These are phyloP conservation scores for Muscicapa striata DNA, from an alignment of 2,797 vertebrate genomes.

Conservation along the genomic window DNA sequence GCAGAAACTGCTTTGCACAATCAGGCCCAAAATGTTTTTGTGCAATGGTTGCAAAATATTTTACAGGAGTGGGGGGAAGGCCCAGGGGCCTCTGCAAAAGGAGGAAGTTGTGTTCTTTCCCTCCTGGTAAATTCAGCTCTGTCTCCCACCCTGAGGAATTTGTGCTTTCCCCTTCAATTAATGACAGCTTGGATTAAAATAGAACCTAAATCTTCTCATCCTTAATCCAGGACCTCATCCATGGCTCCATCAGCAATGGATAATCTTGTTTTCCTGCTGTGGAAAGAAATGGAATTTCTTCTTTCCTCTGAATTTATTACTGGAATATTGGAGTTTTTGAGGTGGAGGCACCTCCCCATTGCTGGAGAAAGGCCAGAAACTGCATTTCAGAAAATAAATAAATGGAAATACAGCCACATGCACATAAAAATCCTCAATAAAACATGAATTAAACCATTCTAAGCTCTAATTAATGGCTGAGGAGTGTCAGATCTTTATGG, in stretches of 20 bases:
- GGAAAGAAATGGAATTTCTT: not conserved
- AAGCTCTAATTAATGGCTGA: accelerated
- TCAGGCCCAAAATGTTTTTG: not conserved
- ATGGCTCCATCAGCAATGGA: not conserved
- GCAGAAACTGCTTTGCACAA: conserved; percentile 1
- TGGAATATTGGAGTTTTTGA: not conserved
- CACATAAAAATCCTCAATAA: accelerated
- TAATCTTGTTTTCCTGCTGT: not conserved
- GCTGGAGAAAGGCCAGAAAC: not conserved
- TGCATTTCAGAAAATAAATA: not conserved
- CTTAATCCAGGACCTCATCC: conserved; percentile 11
- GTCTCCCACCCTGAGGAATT: not conserved
- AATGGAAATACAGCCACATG: not conserved
- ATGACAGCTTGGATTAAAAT: not conserved
- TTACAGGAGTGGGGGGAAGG: not conserved
- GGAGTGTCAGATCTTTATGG: not conserved
- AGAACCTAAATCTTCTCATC: conserved; percentile 40
- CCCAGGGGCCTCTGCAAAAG: not conserved
- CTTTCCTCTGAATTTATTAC: accelerated
- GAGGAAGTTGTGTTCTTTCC: not conserved
- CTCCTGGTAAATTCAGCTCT: not conserved
- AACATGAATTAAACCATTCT: accelerated
- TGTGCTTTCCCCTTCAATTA: not conserved
- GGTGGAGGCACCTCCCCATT: not conserved
- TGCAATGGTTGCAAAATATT: conserved; percentile 4